Conservation (phyloP, 2,797 vertebrate genomes). For the Tiaroga cobitis region DNA sequence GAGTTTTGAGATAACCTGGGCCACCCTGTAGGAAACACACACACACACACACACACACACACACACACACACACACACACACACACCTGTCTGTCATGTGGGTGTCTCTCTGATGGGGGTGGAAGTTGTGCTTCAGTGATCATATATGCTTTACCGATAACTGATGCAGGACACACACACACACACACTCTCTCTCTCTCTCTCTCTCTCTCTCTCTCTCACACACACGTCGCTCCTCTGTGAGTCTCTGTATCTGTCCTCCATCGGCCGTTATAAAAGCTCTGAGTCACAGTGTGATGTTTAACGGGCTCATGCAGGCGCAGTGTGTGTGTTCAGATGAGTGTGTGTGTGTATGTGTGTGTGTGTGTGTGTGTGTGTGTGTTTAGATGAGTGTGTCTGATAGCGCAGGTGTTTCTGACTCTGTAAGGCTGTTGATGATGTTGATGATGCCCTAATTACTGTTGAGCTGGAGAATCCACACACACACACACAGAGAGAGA, state of each 20-base stretch:
- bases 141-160: conserved; percentile 43
- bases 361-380: not conserved
- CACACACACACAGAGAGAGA: not conserved
- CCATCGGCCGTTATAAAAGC: not conserved
- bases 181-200: no score
- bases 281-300: not conserved
- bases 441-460: not conserved
- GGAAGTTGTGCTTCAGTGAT: conserved; percentile 41
- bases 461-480: not conserved
- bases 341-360: no score
- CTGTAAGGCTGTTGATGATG: not conserved
- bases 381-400: not conserved
- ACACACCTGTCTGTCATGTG: conserved; percentile 17
- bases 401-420: conserved; percentile 7
- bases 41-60: not conserved
- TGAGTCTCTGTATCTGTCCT: conserved; percentile 1
- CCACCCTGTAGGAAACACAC: not conserved
- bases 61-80: not conserved
- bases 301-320: not conserved
- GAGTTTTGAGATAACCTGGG: not conserved
- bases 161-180: conserved; percentile 2
- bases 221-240: not conserved
- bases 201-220: no score
- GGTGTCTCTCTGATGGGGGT: conserved; percentile 41
- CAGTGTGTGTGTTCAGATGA: not conserved